Base-by-base conservation (phyloP, 2,113 vertebrate genomes). In the Pterocles burchelli region DNA sequence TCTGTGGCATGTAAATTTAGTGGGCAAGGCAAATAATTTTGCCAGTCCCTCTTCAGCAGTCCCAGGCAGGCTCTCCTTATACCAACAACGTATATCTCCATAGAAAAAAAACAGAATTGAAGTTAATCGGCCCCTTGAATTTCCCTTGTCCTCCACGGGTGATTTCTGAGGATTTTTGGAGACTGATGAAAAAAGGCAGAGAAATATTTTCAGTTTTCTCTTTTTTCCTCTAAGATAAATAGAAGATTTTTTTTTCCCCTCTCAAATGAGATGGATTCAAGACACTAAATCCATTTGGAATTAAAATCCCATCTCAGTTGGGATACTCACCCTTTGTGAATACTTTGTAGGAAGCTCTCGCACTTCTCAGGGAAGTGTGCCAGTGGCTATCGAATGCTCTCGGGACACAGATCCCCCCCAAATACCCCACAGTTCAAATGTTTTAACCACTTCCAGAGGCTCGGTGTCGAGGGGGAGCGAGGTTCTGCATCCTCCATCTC, bases 361-460 rank as follows among this genome's bases (percentile, higher is more conserved):
- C 0, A 0, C 34, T 57, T 38, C 57, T 63, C 24, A 34, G 75
- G 33, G 41, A 38, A 29, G 65, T 0, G 1, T 33, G 16, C 8
- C 18, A 6, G 14, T 1, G 10, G 61, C 57, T n/a, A 11, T 4
- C 0, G 1, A 46, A n/a, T 5, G 3, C 34, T 10, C 26, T 34
- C 2, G 4, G 68, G 45, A 58, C 16, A 19, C 6, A 8, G 5
- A 24, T 33, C 6, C 33, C 67, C 9, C 15, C 16, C 6, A 51
- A 29, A 51, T 4, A 10, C 18, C 59, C n/a, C 33, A n/a, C 17
- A 4, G 21, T 1, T 4, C 0, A 0, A 19, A 9, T 7, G 2
- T 11, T 49, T 49, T 9, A 51, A 43, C 26, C 43, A 28, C 63
- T 8, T 19, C 16, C 25, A 14, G 61, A 13, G 12, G 10, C 29